These are phyloP conservation scores for Lota lota DNA, from an alignment of 2,113 vertebrate genomes.

Conservation along the genomic window DNA sequence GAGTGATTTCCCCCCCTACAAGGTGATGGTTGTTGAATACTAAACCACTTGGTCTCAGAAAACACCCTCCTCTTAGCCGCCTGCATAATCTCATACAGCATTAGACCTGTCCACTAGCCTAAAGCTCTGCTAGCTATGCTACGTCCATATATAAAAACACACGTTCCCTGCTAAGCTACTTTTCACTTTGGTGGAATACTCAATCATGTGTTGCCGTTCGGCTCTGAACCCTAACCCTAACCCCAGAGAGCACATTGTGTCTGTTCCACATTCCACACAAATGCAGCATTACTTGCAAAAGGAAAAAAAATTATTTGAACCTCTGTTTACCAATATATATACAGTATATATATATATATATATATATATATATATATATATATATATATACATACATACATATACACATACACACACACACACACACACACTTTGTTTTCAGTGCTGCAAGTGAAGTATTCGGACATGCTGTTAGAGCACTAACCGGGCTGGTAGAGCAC, in stretches of 20 bases:
- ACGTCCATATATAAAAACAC: constrained; percentile 14
- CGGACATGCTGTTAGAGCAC: background rate
- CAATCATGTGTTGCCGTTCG: background rate
- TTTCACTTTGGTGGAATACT: constrained; percentile 6
- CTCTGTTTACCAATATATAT: background rate
- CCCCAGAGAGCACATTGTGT: too few species aligned
- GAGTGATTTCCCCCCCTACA: constrained; percentile 52
- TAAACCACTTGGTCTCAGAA: constrained; percentile 17
- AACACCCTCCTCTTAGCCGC: constrained; percentile 26
- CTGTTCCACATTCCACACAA: too few species aligned
- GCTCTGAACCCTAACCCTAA: too few species aligned
- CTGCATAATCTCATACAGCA: constrained; percentile 35
- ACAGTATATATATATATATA: background rate
- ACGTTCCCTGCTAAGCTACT: constrained; percentile 18
- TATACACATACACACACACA: too few species aligned
- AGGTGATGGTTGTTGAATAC: constrained; percentile 49
- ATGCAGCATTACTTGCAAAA: too few species aligned
- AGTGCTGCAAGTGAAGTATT: background rate
- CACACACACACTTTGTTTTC: background rate
- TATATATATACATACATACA: too few species aligned
- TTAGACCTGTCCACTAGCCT: constrained; percentile 29
- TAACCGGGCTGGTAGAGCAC: constrained; percentile 49
- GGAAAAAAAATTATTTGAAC: too few species aligned
- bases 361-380: too few species aligned
- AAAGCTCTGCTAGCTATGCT: constrained; percentile 32